A percentile compares a stretch with the other conserved stretches of the same genome.
Conservation (phyloP, 2,797 vertebrate species). For the Notamacropus eugenii region DNA sequence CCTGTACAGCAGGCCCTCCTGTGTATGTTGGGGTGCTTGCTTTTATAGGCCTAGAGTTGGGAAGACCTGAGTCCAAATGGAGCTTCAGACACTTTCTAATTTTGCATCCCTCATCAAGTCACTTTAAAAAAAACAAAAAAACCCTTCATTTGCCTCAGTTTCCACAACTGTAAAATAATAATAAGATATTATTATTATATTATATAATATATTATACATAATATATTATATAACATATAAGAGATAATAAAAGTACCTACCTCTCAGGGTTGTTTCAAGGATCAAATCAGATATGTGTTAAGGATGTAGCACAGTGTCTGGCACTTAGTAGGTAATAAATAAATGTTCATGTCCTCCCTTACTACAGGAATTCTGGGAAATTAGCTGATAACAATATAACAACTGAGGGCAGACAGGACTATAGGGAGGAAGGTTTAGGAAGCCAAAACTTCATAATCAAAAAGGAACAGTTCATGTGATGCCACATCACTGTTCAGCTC, state of each 20-base stretch:
- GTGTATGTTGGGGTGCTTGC: no score
- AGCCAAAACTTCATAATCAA: not conserved
- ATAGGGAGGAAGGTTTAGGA: conserved; percentile 12
- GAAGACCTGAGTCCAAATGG: not conserved
- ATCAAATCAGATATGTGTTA: not conserved
- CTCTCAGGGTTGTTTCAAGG: not conserved
- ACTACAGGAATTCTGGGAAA: not conserved
- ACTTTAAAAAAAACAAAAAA: not conserved
- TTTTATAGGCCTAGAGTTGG: not conserved
- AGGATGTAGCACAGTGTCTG: not conserved
- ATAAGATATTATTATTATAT: no score
- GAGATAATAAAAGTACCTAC: not conserved
- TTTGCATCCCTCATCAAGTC: not conserved
- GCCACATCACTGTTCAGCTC: not conserved
- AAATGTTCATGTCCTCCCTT: not conserved
- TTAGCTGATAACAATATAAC: not conserved
- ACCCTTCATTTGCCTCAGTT: not conserved
- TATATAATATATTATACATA: no score
- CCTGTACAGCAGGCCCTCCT: no score
- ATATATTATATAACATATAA: no score
- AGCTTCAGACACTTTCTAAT: not conserved
- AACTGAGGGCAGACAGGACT: not conserved
- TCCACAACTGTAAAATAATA: not conserved
- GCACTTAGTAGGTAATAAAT: not conserved
- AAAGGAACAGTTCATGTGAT: not conserved